A percentile compares a stretch with the other conserved stretches of the same genome.
These are phyloP conservation scores for Rugalucina vietnamica DNA, from an alignment of 2,888 invertebrate species.

Conservation along the genomic window DNA sequence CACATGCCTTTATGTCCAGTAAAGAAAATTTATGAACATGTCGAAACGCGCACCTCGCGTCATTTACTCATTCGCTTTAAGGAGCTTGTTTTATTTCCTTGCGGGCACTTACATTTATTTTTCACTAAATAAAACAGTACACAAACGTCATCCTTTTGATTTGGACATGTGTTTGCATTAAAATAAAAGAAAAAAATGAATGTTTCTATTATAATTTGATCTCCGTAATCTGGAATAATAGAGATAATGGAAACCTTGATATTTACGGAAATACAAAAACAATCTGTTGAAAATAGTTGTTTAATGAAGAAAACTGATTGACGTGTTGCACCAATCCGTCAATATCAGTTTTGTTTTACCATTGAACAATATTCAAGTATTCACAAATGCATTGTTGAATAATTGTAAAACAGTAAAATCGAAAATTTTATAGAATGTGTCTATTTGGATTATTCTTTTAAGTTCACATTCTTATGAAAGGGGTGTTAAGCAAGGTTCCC, in stretches of 20 bases:
- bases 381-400: background rate
- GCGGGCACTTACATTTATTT: background rate
- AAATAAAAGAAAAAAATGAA: background rate
- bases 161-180: background rate
- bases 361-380: background rate
- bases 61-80: background rate
- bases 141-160: background rate
- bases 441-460: too few species aligned
- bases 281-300: background rate
- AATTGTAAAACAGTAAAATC: background rate
- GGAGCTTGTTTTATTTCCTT: background rate
- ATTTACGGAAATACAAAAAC: background rate
- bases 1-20: background rate
- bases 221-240: too few species aligned
- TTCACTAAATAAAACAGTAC: background rate
- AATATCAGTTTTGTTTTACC: background rate
- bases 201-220: background rate
- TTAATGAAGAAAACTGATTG: background rate
- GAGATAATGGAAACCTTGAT: background rate
- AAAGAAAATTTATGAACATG: constrained; percentile 7
- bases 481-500: background rate
- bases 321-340: background rate
- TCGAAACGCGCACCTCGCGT: background rate
- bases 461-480: background rate
- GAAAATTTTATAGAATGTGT: too few species aligned